Evolutionary conservation across 2,888 invertebrate genomes (phyloP), one percentile per base, ranked within the genome.

Genomic region (Platypus cylindrus): DNA sequence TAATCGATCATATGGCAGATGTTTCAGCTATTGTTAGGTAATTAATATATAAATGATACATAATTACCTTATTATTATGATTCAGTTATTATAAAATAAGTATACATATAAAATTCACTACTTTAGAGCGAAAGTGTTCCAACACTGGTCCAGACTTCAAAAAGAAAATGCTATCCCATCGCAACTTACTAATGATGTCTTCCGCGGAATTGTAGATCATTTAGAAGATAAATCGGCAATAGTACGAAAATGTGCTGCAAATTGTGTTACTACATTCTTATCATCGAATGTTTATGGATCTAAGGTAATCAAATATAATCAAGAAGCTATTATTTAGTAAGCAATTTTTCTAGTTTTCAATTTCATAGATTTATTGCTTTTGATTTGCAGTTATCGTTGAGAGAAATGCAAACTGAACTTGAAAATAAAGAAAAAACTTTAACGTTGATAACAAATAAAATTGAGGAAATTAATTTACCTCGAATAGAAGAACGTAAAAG

Each of bases 261-360:
- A 78, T 51, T 67, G 87, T 20, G 56, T 87, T 3, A 79, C 79
- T 42, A 68, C 77, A 11, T 78, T 93, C 56, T 63, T 95, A 24
- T 77, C 84, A 56, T 73, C 76, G 45, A 94, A 95, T 65, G 83
- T 86, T 3, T 94, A 78, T 60, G 78, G 83, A n/a, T 75, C 78
- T 0, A 76, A 77, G 64, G 69, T 80, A 48, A 66, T 65, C 54
- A 34, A 16, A 22, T 25, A 16, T 14, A 27, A 25, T 12, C 17
- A 20, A 7, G 5, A 17, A 9, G 3, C n/a, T 11, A 28, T 27
- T n/a, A 14, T 27, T 30, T 17, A 5, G 3, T 30, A 17, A 15
- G 30, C 16, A 9, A 28, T 28, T 9, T 20, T 20, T 7, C 5
- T 20, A 20, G 7, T 20, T 20, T 20, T 20, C 9, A 7, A 20